Conservation (phyloP, 2,113 vertebrate genomes). For the Galemys pyrenaicus region DNA sequence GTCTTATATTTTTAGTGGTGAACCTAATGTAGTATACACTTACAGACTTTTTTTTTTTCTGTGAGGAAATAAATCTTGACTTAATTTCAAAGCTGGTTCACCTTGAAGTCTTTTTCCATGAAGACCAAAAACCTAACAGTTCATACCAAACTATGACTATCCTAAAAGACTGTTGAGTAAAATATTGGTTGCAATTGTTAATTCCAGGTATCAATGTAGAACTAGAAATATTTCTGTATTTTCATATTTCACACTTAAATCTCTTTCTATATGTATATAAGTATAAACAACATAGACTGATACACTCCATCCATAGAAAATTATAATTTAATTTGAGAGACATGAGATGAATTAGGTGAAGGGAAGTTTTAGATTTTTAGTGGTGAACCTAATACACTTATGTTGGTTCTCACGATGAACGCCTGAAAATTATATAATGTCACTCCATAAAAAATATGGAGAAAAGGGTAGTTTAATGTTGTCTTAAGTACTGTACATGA, state of each 20-base stretch:
- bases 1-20: no score
- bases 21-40: no score
- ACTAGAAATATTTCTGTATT: not conserved
- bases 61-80: not conserved
- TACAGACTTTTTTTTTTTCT: no score
- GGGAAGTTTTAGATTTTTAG: not conserved
- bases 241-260: not conserved
- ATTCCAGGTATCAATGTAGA: constrained; percentile 3
- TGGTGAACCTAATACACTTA: no score
- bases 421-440: not conserved
- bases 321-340: constrained; percentile 38
- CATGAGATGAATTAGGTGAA: not conserved
- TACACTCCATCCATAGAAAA: not conserved
- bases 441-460: no score
- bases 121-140: not conserved
- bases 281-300: no score
- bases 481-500: not conserved
- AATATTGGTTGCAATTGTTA: not conserved
- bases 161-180: not conserved
- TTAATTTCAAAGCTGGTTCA: not conserved
- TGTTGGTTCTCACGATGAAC: no score
- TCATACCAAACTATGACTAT: not conserved
- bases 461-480: not conserved
- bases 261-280: no score
- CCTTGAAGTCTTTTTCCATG: not conserved